phyloP scores from a whole-genome alignment of 2,113 vertebrate genomes.

The Pygoscelis adeliae region DNA sequence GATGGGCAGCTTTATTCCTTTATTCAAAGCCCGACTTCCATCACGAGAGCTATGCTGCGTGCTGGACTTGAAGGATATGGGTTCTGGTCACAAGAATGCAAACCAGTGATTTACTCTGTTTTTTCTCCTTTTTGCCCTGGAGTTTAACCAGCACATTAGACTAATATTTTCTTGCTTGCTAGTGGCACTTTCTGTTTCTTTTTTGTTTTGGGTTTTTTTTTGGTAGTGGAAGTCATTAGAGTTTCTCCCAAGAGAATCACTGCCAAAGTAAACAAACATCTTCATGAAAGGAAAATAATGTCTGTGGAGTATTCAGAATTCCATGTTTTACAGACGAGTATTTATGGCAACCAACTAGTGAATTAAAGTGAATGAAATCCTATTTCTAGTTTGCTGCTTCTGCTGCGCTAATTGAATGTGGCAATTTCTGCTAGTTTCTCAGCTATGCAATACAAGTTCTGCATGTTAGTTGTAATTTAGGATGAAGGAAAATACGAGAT shows the following conservation, averaged over 20 bases:
- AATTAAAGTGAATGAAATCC: constrained; percentile 45
- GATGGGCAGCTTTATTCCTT: not conserved
- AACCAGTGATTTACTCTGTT: not conserved
- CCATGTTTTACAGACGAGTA: not conserved
- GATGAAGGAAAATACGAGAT: constrained; percentile 23
- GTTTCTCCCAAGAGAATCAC: constrained; percentile 50
- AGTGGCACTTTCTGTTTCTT: constrained; percentile 51
- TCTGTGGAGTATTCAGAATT: constrained; percentile 52
- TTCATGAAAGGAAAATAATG: constrained; percentile 57
- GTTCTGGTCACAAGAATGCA: constrained; percentile 1
- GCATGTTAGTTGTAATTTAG: constrained; percentile 27
- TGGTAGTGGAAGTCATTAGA: constrained; percentile 56
- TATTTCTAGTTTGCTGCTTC: constrained; percentile 21
- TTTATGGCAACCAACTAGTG: constrained; percentile 44
- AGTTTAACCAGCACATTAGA: constrained; percentile 42
- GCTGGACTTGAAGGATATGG: not conserved
- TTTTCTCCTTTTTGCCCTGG: constrained; percentile 4
- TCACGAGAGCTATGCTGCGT: not conserved
- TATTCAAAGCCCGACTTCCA: not conserved
- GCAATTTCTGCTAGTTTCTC: constrained; percentile 21
- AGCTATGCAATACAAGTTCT: not conserved
- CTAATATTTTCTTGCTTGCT: constrained; percentile 54
- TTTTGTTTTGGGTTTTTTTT: not conserved
- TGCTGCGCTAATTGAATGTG: constrained; percentile 21
- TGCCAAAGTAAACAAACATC: constrained; percentile 67